Base-by-base conservation (phyloP, 2,113 vertebrate genomes). In the Psilopogon haemacephalus region DNA sequence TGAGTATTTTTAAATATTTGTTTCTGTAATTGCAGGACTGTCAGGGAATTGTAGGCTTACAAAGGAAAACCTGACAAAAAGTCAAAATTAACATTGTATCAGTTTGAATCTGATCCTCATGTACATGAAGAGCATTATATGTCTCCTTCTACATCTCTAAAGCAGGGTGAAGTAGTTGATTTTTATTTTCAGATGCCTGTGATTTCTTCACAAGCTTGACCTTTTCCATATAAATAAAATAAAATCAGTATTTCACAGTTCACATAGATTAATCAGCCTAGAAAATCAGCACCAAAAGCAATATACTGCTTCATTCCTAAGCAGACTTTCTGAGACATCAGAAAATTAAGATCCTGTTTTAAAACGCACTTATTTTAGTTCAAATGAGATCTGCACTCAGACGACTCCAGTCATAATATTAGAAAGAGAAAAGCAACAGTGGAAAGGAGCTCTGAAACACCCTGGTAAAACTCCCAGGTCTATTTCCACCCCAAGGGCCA, bases 341-440 rank as follows among this genome's bases (percentile, higher is more conserved):
- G 33, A 56, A 17, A 70, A 74, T 6, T 12, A 89, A 82, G 52
- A 72, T 46, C 20, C 16, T 44, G 5, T 38, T 89, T 85, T 46
- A 71, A 90, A 74, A 90, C 3, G 60, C 32, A 81, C 1, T 64
- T 86, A 42, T 48, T 93, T 88, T 81, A 88, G 62, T 86, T 88
- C 28, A 81, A 71, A 86, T 52, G 48, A 84, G 60, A 48, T 71
- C 58, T 1, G 1, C 58, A 64, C 38, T 37, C 69, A 90, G 62
- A 82, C 42, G 94, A 62, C 23, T 72, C 38, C 32, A 81, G 46
- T 68, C 60, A 87, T 62, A 62, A 13, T 38, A 68, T 77, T 46
- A 77, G 72, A 86, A 90, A 95, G 69, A 86, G 59, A 91, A 93
- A 86, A 91, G 38, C 40, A 93, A 52, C 33, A 12, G n/a, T 27